phyloP scores from a whole-genome alignment of 2,113 vertebrate genomes.

The Ptilonorhynchus violaceus region DNA sequence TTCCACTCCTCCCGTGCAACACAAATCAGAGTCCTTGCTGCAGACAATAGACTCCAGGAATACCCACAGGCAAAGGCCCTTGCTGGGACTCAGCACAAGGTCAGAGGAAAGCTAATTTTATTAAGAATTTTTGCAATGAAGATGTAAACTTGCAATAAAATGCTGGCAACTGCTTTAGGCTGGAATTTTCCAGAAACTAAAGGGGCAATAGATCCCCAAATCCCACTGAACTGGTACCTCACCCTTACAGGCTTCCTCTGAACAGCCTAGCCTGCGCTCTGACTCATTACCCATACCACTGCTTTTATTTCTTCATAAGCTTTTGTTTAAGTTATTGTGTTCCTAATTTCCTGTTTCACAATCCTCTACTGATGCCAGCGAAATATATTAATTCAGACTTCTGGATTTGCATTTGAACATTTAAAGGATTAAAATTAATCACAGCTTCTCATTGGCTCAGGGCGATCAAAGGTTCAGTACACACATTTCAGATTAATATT shows the following conservation, averaged over 20 bases:
- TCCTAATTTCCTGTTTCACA: slow-evolving; percentile 63
- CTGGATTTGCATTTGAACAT: slow-evolving; percentile 33
- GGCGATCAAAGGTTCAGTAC: neutral
- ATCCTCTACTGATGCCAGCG: slow-evolving; percentile 28
- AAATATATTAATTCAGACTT: slow-evolving; percentile 27
- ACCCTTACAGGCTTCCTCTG: neutral
- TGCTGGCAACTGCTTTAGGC: neutral
- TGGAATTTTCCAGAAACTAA: neutral
- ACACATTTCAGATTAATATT: neutral
- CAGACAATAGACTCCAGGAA: neutral
- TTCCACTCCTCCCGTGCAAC: neutral
- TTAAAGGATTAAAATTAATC: slow-evolving; percentile 34
- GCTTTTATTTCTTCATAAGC: slow-evolving; percentile 48
- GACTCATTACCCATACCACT: slow-evolving; percentile 14
- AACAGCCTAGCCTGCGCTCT: neutral
- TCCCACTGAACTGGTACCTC: neutral
- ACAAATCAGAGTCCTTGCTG: neutral
- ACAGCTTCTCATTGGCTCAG: neutral
- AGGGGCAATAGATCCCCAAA: neutral
- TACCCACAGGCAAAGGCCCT: neutral
- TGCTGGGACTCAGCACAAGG: neutral
- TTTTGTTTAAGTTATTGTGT: slow-evolving; percentile 54
- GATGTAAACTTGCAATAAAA: slow-evolving; percentile 7
- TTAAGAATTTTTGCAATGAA: neutral
- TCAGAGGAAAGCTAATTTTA: slow-evolving; percentile 24